Base-by-base conservation (phyloP, 2,888 invertebrate genomes). In the Platypus cylindrus region DNA sequence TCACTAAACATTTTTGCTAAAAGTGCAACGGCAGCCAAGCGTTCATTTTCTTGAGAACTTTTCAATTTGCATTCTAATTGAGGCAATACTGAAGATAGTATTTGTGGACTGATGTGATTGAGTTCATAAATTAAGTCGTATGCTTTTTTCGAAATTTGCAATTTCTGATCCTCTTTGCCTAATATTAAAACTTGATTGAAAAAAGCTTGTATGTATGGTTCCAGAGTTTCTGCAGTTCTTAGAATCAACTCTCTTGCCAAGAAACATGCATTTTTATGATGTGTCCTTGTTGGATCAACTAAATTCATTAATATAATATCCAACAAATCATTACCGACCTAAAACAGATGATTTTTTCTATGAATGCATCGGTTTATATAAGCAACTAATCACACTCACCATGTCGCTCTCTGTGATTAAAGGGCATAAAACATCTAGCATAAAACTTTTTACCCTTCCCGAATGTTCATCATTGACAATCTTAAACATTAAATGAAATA, bases 381-480 rank as follows among this genome's bases (percentile, higher is more conserved):
- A n/a, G n/a, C n/a, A n/a, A n/a, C n/a, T n/a, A n/a, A n/a, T n/a
- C n/a, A n/a, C n/a, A 31, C 29, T 37, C 33, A 41, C 87, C 49
- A 86, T 80, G 59, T 97, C 95, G 5, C 91, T 89, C 64, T 97
- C 95, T 14, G 87, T 85, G 50, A 97, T 87, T 25, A 97, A 68
- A 0, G 95, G 94, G 52, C 85, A 84, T 44, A 97, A 71, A 33
- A 95, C 89, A 60, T 97, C 95, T 53, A 95, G 66, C 84, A 97
- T 94, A 61, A 95, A 94, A 43, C 85, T 89, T 56, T 91, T 93
- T 30, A 97, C 94, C 66, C 94, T 90, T 9, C 80, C 78, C 7
- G 93, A 93, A 64, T 95, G 95, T 58, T 94, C 91, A 59, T 90
- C 91, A 62, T 91, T 94, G 53, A 95, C 89, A 62, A 94, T 91